phyloP scores from a whole-genome alignment of 2,888 invertebrate species.

The Nomada lathburiana region DNA sequence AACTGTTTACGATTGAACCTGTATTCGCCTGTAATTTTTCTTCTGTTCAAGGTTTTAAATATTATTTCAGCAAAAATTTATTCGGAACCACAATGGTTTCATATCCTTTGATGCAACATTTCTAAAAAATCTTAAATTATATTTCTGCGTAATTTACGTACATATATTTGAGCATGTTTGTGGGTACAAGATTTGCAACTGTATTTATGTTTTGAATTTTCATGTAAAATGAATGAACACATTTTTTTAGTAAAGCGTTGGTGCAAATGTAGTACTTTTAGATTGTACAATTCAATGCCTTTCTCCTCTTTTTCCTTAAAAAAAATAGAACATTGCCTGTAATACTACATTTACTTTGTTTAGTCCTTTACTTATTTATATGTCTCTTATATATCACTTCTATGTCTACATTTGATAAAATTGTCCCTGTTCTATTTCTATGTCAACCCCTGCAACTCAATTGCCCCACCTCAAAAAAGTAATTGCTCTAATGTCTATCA shows the following conservation, averaged over 20 bases:
- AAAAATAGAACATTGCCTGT: not conserved
- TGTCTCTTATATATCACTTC: no score
- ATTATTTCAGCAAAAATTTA: not conserved
- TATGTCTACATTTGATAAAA: not conserved
- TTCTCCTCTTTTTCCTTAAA: not conserved
- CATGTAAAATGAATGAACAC: no score
- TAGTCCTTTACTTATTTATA: no score
- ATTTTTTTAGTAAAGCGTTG: no score
- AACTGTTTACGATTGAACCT: not conserved
- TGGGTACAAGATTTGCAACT: no score
- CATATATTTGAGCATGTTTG: no score
- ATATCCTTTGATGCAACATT: not conserved
- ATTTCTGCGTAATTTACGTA: not conserved
- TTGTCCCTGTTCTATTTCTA: not conserved
- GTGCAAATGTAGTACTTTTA: no score
- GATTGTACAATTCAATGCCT: not conserved
- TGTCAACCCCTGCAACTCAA: not conserved
- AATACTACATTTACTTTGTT: no score
- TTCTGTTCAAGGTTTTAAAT: conserved; percentile 1
- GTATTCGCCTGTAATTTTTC: not conserved
- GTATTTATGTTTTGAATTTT: no score
- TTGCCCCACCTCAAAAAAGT: not conserved
- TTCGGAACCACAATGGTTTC: not conserved
- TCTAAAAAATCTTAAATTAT: not conserved
- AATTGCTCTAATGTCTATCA: conserved; percentile 16